Percentiles rank a stretch among this genome's conserved stretches.
Evolutionary conservation across 2,113 vertebrate genomes (phyloP).

Genomic region (Megaptera novaeangliae): DNA sequence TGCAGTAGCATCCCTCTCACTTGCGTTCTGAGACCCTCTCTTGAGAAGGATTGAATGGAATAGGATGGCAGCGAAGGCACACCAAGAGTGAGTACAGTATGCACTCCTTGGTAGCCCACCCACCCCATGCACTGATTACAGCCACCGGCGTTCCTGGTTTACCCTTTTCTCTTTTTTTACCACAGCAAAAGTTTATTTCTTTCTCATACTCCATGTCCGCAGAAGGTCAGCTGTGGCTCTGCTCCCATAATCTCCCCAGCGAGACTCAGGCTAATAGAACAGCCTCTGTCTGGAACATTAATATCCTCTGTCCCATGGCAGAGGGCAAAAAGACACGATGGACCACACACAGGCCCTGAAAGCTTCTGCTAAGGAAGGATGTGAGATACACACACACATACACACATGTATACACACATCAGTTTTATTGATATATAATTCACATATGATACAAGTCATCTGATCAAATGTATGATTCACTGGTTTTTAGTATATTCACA

Average conservation of each 20-base stretch:
- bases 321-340: background rate
- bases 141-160: background rate
- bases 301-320: fast-evolving
- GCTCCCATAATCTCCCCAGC: background rate
- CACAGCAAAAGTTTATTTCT: background rate
- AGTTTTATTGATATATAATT: background rate
- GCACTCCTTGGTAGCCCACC: background rate
- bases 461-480: background rate
- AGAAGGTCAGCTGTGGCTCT: background rate
- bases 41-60: background rate
- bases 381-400: fast-evolving
- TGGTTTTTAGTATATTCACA: background rate
- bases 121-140: background rate
- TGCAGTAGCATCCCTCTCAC: no score
- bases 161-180: background rate
- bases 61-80: background rate
- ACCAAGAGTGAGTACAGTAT: no score
- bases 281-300: background rate
- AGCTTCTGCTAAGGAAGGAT: background rate
- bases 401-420: background rate
- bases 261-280: background rate
- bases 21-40: background rate
- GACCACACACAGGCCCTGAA: background rate
- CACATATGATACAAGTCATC: background rate
- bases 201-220: background rate